A percentile compares a stretch with the other conserved stretches of the same genome.
Conservation (phyloP, 2,113 vertebrate genomes). For the Phalacrocorax pelagicus region DNA sequence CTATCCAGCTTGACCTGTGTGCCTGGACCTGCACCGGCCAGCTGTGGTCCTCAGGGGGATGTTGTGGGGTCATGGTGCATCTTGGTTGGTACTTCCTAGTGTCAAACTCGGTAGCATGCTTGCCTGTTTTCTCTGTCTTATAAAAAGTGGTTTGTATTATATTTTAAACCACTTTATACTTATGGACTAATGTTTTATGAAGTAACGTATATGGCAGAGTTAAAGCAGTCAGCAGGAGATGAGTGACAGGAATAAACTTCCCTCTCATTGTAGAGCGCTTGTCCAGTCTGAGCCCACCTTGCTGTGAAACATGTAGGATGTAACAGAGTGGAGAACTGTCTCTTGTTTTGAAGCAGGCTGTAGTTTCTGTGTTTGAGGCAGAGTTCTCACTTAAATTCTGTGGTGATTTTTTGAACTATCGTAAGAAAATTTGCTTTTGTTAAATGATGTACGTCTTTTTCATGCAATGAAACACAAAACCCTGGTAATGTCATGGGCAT, state of each 20-base stretch:
- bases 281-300: background rate
- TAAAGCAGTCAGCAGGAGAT: background rate
- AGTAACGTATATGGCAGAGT: background rate
- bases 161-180: background rate
- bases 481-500: accelerated
- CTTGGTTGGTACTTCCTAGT: background rate
- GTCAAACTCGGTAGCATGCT: background rate
- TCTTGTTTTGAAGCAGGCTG: background rate
- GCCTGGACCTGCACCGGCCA: background rate
- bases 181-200: background rate
- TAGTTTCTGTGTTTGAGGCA: background rate
- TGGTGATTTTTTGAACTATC: background rate
- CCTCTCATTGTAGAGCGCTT: background rate
- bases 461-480: background rate
- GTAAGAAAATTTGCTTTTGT: background rate
- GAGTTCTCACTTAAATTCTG: background rate
- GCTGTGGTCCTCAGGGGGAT: background rate
- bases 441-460: background rate
- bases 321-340: background rate
- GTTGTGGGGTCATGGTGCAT: background rate
- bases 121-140: background rate
- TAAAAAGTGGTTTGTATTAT: background rate
- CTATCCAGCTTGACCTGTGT: background rate
- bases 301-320: background rate
- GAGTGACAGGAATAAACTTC: background rate